Conservation (phyloP, 2,888 invertebrate species). For the Iselma pallidipennis region DNA sequence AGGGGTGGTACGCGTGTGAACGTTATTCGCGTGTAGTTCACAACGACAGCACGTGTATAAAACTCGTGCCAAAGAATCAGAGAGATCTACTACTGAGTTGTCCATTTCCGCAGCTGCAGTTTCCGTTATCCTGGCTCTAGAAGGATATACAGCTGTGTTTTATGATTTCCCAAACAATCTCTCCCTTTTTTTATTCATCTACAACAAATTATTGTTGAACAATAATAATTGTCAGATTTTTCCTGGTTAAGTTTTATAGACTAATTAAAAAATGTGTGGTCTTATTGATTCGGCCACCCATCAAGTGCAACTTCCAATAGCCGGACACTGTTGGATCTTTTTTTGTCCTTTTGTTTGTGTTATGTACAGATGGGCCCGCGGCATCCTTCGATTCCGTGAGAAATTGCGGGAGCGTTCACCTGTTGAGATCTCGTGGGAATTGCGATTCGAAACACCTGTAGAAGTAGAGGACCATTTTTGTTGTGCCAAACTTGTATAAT, state of each 20-base stretch:
- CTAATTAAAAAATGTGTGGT: conserved; percentile 2
- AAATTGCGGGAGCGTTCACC: conserved; percentile 37
- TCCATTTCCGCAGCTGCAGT: conserved; percentile 35
- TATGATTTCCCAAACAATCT: neutral
- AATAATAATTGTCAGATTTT: neutral
- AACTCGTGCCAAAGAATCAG: conserved; percentile 38
- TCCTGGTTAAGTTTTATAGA: too few relatives aligned
- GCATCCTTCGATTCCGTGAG: conserved; percentile 31
- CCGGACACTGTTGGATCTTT: neutral
- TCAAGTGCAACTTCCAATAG: neutral
- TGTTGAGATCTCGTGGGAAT: conserved; percentile 39
- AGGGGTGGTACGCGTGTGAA: conserved; percentile 46
- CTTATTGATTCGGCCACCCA: neutral
- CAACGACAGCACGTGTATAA: conserved; percentile 49
- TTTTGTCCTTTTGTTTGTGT: neutral
- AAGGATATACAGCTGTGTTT: neutral
- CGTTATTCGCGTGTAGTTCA: conserved; percentile 50
- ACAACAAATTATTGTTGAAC: neutral
- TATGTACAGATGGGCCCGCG: neutral
- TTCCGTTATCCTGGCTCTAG: neutral
- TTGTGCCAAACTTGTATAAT: conserved; percentile 8
- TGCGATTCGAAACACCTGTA: conserved; percentile 27
- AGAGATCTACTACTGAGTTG: conserved; percentile 21
- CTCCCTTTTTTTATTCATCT: neutral
- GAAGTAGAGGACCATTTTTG: conserved; percentile 24